Base-by-base conservation (phyloP, 2,113 vertebrate genomes). In the Datnioides undecimradiatus region DNA sequence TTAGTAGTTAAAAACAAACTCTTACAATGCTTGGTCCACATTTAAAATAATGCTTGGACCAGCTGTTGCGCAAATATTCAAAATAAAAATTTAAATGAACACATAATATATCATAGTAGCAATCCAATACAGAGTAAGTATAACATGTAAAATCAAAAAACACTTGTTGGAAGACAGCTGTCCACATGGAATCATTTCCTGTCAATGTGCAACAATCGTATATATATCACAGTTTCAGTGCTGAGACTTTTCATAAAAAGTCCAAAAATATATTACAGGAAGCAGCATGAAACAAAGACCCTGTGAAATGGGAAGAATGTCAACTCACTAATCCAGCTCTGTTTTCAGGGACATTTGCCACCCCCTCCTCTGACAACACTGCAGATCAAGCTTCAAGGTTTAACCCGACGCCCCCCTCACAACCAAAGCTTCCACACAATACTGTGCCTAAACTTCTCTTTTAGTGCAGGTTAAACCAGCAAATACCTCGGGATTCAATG, bases 241-340 rank as follows among this genome's bases (percentile, higher is more conserved):
- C 33, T 45, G 9, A 21, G 64, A 45, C 6, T 49, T 71, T 54
- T 79, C 54, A 66, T 38, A 48, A 19, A 12, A 49, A 58, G 34
- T 58, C 63, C 34, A 29, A 64, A 64, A 38, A 68, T 31, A 46
- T 0, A 49, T 36, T n/a, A 43, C 31, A 59, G 43, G 43, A 23
- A 51, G 19, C 9, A 71, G 65, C 7, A 17, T 67, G n/a, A 34
- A 70, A 76, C 54, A 68, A 62, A 84, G 76, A 64, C 63, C 58
- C 31, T 6, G 16, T 59, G 19, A 78, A 79, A 82, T 62, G 41
- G 21, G 16, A 73, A 74, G 23, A 52, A 51, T 38, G 36, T 69
- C 43, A 27, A 49, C 27, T 14, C 12, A 49, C 45, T 38, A 16
- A 62, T 46, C 33, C 25, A 29, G 23, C 16, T 43, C 48, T 19